phyloP scores from a whole-genome alignment of 1,140 invertebrate genomes.

The Pemphigus obesinymphae region DNA sequence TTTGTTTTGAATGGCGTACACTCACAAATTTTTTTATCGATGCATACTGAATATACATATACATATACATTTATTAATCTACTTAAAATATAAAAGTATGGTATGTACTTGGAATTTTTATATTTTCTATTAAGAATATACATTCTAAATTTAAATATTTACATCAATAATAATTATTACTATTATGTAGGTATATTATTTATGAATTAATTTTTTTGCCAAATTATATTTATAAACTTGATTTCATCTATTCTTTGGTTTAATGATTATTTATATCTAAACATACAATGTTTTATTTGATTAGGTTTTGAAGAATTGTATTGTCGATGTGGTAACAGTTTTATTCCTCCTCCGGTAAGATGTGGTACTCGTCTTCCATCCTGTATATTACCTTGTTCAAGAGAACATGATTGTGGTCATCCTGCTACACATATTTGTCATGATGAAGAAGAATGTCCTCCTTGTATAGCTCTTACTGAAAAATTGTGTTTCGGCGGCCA shows the following conservation, averaged over 20 bases:
- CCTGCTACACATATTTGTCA: slow-evolving; percentile 74
- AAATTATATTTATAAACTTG: neutral
- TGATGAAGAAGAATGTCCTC: slow-evolving; percentile 73
- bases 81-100: too few relatives aligned
- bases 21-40: too few relatives aligned
- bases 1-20: too few relatives aligned
- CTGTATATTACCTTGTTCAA: slow-evolving; percentile 72
- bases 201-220: too few relatives aligned
- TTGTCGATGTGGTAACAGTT: slow-evolving; percentile 83
- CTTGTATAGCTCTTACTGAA: slow-evolving; percentile 82
- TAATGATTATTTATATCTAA: neutral
- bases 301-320: slow-evolving; percentile 82
- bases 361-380: slow-evolving; percentile 81
- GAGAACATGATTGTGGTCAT: slow-evolving; percentile 76
- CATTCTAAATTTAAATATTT: too few relatives aligned
- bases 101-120: too few relatives aligned
- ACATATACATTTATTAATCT: too few relatives aligned
- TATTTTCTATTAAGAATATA: too few relatives aligned
- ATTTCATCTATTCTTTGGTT: neutral
- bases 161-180: too few relatives aligned
- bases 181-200: too few relatives aligned
- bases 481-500: slow-evolving; percentile 86
- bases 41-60: too few relatives aligned
- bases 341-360: slow-evolving; percentile 82
- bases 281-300: slow-evolving; percentile 30